Evolutionary conservation across 2,888 invertebrate species (phyloP).

Genomic region (Apotomis betuletana): DNA sequence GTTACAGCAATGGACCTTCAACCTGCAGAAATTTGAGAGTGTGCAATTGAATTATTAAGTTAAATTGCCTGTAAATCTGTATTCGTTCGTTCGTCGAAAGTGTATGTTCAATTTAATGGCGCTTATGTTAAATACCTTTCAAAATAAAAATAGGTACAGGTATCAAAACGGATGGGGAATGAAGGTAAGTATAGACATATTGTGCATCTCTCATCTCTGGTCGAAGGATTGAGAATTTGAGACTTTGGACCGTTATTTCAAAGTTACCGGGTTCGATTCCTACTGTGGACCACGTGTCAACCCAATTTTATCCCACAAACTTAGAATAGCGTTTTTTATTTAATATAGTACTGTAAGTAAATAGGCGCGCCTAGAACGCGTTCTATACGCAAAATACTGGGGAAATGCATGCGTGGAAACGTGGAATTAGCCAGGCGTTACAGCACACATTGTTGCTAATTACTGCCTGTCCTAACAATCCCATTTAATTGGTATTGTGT

Average conservation of each 20-base stretch:
- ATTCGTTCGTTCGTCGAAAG: neutral
- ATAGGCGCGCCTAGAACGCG: neutral
- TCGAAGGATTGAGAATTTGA: no score
- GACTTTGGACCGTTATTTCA: no score
- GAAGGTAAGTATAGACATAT: no score
- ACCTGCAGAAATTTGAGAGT: neutral
- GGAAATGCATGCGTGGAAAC: conserved; percentile 10
- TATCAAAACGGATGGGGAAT: no score
- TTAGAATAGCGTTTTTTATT: no score
- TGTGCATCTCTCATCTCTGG: no score
- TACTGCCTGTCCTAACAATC: neutral
- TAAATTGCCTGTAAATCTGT: neutral
- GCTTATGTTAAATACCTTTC: no score
- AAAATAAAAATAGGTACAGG: no score
- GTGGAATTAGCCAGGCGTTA: conserved; percentile 12
- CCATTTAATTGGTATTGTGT: neutral
- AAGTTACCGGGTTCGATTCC: no score
- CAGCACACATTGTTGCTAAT: conserved; percentile 11
- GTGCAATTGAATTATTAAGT: neutral
- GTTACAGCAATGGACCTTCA: neutral
- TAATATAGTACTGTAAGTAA: neutral
- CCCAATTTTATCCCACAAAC: no score
- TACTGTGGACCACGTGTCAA: no score
- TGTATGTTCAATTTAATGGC: no score
- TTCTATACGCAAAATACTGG: neutral